Evolutionary conservation across 2,113 vertebrate species (phyloP).

Genomic region (Geococcyx californianus): DNA sequence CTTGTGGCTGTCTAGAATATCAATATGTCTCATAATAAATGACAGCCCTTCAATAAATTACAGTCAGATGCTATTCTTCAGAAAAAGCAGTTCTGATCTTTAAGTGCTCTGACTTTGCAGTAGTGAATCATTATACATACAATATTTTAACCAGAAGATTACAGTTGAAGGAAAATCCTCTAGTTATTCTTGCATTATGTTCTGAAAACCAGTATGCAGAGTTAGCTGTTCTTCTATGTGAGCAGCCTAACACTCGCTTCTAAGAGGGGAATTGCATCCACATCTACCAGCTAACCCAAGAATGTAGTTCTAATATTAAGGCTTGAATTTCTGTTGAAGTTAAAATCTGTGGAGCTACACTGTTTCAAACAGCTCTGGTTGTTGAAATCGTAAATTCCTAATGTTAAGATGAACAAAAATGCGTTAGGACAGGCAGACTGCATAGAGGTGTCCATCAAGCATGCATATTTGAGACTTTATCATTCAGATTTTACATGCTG

Average conservation of each 20-base stretch:
- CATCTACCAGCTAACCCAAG: not conserved
- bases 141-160: not conserved
- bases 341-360: not conserved
- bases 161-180: not conserved
- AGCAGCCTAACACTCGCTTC: not conserved
- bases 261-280: accelerated
- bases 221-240: not conserved
- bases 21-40: not conserved
- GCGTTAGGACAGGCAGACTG: not conserved
- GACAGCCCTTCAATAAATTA: not conserved
- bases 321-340: not conserved
- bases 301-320: not conserved
- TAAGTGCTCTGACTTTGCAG: not conserved
- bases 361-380: not conserved
- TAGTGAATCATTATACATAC: not conserved
- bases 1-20: not conserved
- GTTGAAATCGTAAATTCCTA: not conserved
- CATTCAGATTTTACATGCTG: not conserved
- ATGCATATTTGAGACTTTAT: not conserved
- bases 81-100: not conserved
- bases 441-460: not conserved
- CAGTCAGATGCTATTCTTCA: not conserved
- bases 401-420: not conserved
- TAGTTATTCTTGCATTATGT: not conserved
- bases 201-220: not conserved